These are phyloP conservation scores for Ennomos fuscantarius DNA, from an alignment of 2,888 invertebrate genomes.

Conservation along the genomic window DNA sequence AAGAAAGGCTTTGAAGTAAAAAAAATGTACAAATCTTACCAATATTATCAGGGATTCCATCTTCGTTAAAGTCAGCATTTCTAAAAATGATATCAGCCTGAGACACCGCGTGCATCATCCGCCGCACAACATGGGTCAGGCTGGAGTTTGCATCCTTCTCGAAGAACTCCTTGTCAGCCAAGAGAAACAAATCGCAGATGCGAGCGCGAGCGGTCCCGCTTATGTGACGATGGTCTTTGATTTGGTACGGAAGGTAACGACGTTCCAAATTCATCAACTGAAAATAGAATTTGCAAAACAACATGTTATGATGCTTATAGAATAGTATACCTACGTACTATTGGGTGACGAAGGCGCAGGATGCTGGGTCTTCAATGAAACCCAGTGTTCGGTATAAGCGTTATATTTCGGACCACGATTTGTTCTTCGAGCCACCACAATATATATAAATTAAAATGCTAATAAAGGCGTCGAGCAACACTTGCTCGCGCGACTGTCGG, in stretches of 20 bases:
- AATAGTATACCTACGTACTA: too few species aligned
- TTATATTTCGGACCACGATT: too few species aligned
- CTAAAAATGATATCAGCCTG: conserved; percentile 83
- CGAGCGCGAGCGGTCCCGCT: conserved; percentile 64
- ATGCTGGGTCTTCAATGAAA: too few species aligned
- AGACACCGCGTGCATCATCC: conserved; percentile 78
- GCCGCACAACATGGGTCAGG: conserved; percentile 68
- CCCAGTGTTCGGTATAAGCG: too few species aligned
- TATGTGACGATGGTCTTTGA: conserved; percentile 52
- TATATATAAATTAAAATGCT: too few species aligned
- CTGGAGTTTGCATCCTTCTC: conserved; percentile 74
- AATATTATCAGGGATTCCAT: conserved; percentile 82
- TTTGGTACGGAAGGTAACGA: conserved; percentile 59
- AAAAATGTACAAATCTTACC: conserved; percentile 47
- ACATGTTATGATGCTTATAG: too few species aligned
- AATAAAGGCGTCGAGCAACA: too few species aligned
- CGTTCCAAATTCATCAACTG: conserved; percentile 19
- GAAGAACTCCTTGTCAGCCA: conserved; percentile 79
- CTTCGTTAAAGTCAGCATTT: conserved; percentile 82
- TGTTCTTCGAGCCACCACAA: too few species aligned
- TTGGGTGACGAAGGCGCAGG: too few species aligned
- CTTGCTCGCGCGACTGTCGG: too few species aligned
- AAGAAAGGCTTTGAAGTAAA: too few species aligned
- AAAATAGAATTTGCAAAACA: too few species aligned
- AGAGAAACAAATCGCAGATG: conserved; percentile 76